These are phyloP conservation scores for Threskiornis aethiopicus DNA, from an alignment of 2,797 vertebrate genomes.

Conservation along the genomic window DNA sequence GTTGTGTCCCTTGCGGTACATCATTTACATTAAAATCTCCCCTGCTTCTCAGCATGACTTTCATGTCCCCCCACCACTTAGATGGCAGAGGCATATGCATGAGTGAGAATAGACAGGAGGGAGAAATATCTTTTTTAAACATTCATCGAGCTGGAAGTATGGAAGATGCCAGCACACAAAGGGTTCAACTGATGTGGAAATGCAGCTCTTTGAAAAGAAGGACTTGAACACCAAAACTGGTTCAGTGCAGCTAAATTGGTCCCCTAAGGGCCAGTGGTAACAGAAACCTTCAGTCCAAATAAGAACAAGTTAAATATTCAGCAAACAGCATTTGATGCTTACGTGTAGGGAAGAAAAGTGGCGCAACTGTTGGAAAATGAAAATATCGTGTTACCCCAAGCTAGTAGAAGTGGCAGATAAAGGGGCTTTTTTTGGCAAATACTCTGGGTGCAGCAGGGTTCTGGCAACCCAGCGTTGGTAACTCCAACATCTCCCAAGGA, in stretches of 20 bases:
- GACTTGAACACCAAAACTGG: constrained; percentile 57
- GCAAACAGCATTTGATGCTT: constrained; percentile 56
- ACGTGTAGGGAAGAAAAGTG: background rate
- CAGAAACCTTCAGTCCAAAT: constrained; percentile 64
- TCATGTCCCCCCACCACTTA: constrained; percentile 39
- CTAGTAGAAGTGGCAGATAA: background rate
- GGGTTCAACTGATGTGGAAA: constrained; percentile 67
- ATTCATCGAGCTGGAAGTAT: constrained; percentile 56
- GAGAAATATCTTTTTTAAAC: background rate
- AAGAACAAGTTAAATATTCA: constrained; percentile 53
- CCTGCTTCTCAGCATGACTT: constrained; percentile 1
- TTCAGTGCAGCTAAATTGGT: constrained; percentile 64
- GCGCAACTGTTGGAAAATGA: background rate
- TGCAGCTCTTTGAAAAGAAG: constrained; percentile 59
- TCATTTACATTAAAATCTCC: constrained; percentile 57
- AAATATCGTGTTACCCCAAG: background rate
- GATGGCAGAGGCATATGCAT: background rate
- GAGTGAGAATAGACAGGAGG: background rate
- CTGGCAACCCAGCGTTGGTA: background rate
- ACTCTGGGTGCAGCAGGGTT: background rate
- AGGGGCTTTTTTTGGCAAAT: background rate
- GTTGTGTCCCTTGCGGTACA: constrained; percentile 24
- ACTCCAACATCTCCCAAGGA: background rate
- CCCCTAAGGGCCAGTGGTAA: constrained; percentile 64
- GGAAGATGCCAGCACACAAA: constrained; percentile 35